Evolutionary conservation across 2,888 invertebrate genomes (phyloP), one percentile per base, ranked within the genome.

Genomic region (Ormyrus pomaceus): DNA sequence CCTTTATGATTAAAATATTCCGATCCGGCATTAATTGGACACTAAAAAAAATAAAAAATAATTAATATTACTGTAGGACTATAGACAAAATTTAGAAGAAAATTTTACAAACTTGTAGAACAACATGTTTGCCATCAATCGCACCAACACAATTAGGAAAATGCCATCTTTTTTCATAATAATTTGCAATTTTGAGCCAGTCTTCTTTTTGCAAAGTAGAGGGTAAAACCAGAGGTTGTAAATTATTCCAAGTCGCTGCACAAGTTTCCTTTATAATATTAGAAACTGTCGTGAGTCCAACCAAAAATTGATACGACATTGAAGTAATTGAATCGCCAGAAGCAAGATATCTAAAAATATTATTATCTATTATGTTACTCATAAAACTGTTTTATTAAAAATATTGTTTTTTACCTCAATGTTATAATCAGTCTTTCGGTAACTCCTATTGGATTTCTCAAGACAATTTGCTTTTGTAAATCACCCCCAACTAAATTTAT

Each of bases 1-100:
- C 71, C 73, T 71, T 83, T 84, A 53, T 83, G 82, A 76, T 83
- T 82, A 64, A 59, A 82, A 73, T 79, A 83, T 51, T 53, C 11
- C 1, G 83, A 84, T 11, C 82, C 83, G 56, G 82, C 80, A 75
- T 82, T 80, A 13, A 69, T 65, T 46, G 82, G 83, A 80, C 82
- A 81, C 82, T 84, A 45, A 55, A 78, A 77, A 45, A 46, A 56
- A 50, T 7, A 50, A 9, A 7, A n/a, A n/a, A n/a, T 11, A 58
- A 19, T n/a, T 64, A 56, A 6, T 51, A 7, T 51, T 76, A 53
- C 58, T n/a, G n/a, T n/a, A n/a, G n/a, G 19, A 66, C 53, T 10
- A 34, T 50, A 50, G 34, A 69, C n/a, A 59, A 51, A 56, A 58
- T 45, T n/a, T n/a, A n/a, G 2, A 65, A 11, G 46, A 13, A 62